Base-by-base conservation (phyloP, 35 echinoderm and acorn worm genomes). In the Eucidaris tribuloides region DNA sequence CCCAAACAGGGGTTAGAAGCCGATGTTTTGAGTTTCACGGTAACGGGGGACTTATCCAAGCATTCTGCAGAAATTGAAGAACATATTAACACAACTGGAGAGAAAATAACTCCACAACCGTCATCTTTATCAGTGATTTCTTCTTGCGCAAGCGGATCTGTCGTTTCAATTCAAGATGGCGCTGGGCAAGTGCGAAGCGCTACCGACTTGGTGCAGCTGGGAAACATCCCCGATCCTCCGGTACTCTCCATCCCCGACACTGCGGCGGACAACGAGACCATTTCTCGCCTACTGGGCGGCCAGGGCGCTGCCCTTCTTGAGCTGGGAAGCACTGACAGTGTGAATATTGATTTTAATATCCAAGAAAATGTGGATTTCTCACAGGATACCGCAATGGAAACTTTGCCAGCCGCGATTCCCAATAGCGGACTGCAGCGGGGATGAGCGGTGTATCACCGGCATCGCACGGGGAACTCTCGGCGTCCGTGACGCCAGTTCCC, bases 111-210 rank as follows among this genome's bases (percentile, higher is more conserved):
- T 41, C 29, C 24, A 9, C 35, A 74, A 41, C 68, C 9, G 37
- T 40, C 68, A 3, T 42, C 22, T 42, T 42, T 74, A 4, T 74
- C 68, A 44, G 40, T 44, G 37, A 74, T 74, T 74, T 74, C 68
- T 25, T 35, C 68, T 40, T 42, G 20, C 68, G 38, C 68, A 5
- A 74, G 37, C 44, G 68, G 41, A 74, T 74, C 34, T 74, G 18
- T 74, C 68, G 68, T 74, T 19, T 42, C 24, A 74, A 74, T 74
- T 23, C 68, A 74, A 74, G 68, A 74, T 74, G 68, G 68, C 68
- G 68, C 68, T 33, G 9, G n/a, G 7, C 37, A 36, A 35, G 44
- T 74, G 38, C 35, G 15, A 42, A 74, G 68, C 23, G 44, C 22
- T 74, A 35, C 68, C 38, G 68, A 24, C 2, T 36, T 36, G 29